phyloP scores from a whole-genome alignment of 2,797 vertebrate species.

The Serranus cabrilla region DNA sequence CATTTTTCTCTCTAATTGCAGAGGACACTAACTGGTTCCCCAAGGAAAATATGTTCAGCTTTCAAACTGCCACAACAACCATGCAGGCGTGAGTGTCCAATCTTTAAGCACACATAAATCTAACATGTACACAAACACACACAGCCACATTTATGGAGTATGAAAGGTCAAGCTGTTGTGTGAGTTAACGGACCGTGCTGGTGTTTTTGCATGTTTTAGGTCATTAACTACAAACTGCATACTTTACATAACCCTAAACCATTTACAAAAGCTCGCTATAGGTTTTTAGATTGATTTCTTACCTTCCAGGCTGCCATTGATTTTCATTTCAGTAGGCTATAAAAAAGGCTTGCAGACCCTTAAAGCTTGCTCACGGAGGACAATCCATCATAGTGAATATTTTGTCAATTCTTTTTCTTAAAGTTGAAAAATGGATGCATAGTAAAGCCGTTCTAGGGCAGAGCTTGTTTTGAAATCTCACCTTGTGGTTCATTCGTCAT shows the following conservation, averaged over 20 bases:
- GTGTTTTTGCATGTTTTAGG: constrained; percentile 35
- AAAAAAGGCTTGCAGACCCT: constrained; percentile 35
- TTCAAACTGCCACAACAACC: constrained; percentile 97
- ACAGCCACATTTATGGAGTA: constrained; percentile 22
- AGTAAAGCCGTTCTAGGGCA: not conserved
- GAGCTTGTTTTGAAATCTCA: constrained; percentile 11
- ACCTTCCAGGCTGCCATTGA: constrained; percentile 24
- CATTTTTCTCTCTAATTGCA: constrained; percentile 77
- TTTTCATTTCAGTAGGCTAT: constrained; percentile 47
- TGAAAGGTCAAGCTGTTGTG: constrained; percentile 13
- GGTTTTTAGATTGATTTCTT: constrained; percentile 41
- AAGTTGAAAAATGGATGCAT: constrained; percentile 8
- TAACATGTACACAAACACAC: constrained; percentile 19
- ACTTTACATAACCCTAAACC: constrained; percentile 14
- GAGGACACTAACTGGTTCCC: constrained; percentile 98
- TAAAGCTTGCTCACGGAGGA: constrained; percentile 27
- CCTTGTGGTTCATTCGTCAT: not conserved
- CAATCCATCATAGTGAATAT: constrained; percentile 50
- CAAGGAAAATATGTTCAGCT: constrained; percentile 97
- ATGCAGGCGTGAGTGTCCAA: constrained; percentile 97
- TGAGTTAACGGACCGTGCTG: constrained; percentile 11
- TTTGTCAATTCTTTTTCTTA: constrained; percentile 22
- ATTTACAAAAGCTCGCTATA: constrained; percentile 33
- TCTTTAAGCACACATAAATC: constrained; percentile 26
- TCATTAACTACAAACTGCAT: constrained; percentile 35